Percentiles rank a stretch among this genome's conserved stretches.
These are phyloP conservation scores for Thymelicus lineola DNA, from an alignment of 2,888 invertebrate species.

Conservation along the genomic window DNA sequence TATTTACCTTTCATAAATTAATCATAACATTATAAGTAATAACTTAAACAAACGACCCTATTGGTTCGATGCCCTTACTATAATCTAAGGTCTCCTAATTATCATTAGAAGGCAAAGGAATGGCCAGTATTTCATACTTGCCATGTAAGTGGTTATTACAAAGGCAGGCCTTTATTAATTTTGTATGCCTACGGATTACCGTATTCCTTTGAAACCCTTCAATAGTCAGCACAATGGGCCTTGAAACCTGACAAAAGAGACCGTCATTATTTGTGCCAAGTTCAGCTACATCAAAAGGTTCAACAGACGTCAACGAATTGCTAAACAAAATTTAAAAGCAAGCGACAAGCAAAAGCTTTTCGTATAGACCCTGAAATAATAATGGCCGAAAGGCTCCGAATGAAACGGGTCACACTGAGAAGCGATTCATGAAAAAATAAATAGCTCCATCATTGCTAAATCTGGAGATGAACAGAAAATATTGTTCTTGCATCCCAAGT, in stretches of 20 bases:
- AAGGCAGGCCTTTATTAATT: too few relatives aligned
- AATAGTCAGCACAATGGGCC: neutral
- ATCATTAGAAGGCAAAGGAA: too few relatives aligned
- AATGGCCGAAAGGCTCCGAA: conserved; percentile 46
- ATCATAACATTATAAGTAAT: too few relatives aligned
- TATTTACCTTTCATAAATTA: too few relatives aligned
- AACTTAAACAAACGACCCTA: too few relatives aligned
- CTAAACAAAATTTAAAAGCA: conserved; percentile 36
- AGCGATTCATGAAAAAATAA: conserved; percentile 48
- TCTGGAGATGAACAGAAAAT: conserved; percentile 7
- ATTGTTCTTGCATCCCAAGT: neutral
- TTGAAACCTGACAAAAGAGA: neutral
- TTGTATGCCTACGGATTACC: too few relatives aligned
- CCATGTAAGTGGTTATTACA: too few relatives aligned
- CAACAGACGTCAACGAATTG: conserved; percentile 33
- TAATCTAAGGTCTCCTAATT: too few relatives aligned
- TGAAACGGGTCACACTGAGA: conserved; percentile 39
- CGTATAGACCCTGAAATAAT: conserved; percentile 57
- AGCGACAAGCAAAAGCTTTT: conserved; percentile 56
- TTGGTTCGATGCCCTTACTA: too few relatives aligned
- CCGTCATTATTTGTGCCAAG: conserved; percentile 1
- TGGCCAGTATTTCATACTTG: too few relatives aligned
- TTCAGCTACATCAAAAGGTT: conserved; percentile 6
- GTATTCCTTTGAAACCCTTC: neutral
- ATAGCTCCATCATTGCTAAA: conserved; percentile 46